Base-by-base conservation (phyloP, 53 echinoderm and acorn worm species). In the Holothuria scabra region DNA sequence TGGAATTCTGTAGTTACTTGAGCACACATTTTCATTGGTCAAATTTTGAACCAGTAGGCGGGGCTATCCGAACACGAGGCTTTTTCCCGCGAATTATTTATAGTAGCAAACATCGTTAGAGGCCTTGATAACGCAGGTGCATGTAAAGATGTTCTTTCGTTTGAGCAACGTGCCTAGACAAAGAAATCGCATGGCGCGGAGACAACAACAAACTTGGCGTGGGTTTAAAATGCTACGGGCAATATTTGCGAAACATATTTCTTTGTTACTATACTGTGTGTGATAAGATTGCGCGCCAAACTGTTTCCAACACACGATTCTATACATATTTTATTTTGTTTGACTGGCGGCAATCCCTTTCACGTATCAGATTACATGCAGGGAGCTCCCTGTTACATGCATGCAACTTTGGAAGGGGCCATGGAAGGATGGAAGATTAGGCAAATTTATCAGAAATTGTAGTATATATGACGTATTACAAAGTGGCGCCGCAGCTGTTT, bases 61-160 rank as follows among this genome's bases (percentile, higher is more conserved):
- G 59, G 57, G 85, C 37, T 44, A 25, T 18, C 5, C 41, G 8
- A 33, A 35, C 60, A 84, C 74, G 41, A 58, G 66, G 67, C 44
- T 67, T 84, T 84, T 84, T 68, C 66, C 66, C 84, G 84, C 66
- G 69, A 66, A 78, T 78, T 56, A 58, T 58, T 57, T 58, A 46
- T 56, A 41, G 31, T 12, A 23, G 20, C 29, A 57, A 78, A 78
- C 78, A 76, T 26, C 76, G 46, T 76, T 70, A 22, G 48, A 57
- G 56, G 78, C 78, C 78, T 21, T 29, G 58, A 78, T 57, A 78
- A 32, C 31, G 78, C 78, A 78, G 78, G 78, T 78, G 78, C 78
- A 57, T 52, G 52, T 52, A 16, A 14, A 78, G 24, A 30, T 28
- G 52, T 26, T 59, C 26, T 28, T 24, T 57, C 49, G 56, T 29